Base-by-base conservation (phyloP, 2,797 vertebrate species). In the Rhinichthys osculus region DNA sequence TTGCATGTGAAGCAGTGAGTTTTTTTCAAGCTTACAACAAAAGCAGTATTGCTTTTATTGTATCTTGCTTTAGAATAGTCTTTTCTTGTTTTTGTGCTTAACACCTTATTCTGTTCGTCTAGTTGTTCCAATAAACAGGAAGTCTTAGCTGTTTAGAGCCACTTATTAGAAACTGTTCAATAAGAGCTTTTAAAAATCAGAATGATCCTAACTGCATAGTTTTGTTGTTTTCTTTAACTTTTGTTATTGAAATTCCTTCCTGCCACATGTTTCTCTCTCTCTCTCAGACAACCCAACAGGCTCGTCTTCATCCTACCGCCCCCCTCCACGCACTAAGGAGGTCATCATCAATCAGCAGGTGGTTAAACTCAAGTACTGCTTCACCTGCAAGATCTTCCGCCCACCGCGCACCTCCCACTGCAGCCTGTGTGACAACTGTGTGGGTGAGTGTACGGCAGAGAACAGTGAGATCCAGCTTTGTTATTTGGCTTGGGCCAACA, bases 361-460 rank as follows among this genome's bases (percentile, higher is more conserved):
- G 92, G 97, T 99, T 87, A 99, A 98, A 82, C 95, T 99, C 73
- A 99, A 99, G 92, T 99, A 98, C 92, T 99, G 98, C 94, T 98
- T 98, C 94, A 98, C 98, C 86, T 99, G 98, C 95, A 98, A 97
- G 91, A 98, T 99, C 96, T 99, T 99, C 92, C 95, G 98, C 23
- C 98, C 98, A 0, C 98, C 98, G 0, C 96, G 97, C 89, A 97
- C 98, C 91, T 99, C 98, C 3, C 98, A 99, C 95, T 99, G 98
- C 95, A 97, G 97, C 83, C 95, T 98, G 88, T 99, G 98, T 42
- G 98, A 99, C 95, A 99, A 98, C 96, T 99, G 98, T 87, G 98
- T 99, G 77, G 98, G 98, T 99, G 88, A 97, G 97, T 84, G 11
- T 21, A 57, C 5, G 5, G 27, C 30, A 14, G 27, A 44, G 19